These are phyloP conservation scores for Drosophila fungiperda DNA, from an alignment of 2,888 invertebrate species.

Conservation along the genomic window DNA sequence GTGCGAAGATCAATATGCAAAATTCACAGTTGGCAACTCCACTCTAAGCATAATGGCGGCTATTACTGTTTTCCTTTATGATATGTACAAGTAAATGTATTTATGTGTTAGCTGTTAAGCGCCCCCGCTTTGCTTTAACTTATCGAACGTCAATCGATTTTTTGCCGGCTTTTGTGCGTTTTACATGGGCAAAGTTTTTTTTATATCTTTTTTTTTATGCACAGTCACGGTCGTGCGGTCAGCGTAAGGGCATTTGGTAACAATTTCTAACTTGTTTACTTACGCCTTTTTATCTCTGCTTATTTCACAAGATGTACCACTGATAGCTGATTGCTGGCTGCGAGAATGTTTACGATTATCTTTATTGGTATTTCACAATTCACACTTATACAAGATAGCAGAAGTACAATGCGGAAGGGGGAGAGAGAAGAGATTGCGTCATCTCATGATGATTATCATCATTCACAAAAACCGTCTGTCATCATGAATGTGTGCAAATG, in stretches of 20 bases:
- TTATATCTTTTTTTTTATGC: constrained; percentile 19
- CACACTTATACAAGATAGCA: constrained; percentile 15
- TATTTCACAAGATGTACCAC: constrained; percentile 32
- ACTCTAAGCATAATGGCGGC: constrained; percentile 1
- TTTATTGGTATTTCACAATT: constrained; percentile 31
- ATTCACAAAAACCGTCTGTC: constrained; percentile 28
- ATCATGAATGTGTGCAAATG: constrained; percentile 16
- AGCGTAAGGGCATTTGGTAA: constrained; percentile 23
- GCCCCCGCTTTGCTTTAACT: constrained; percentile 15
- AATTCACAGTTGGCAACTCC: not conserved
- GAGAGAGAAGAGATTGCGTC: constrained; percentile 28
- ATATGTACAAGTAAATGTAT: not conserved
- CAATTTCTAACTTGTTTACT: constrained; percentile 37
- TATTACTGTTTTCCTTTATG: not conserved
- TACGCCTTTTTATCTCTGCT: not conserved
- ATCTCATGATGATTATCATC: constrained; percentile 24
- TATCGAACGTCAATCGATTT: constrained; percentile 38
- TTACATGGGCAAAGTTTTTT: not conserved
- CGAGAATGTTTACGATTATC: constrained; percentile 59
- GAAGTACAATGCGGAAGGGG: not conserved
- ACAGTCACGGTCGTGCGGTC: constrained; percentile 31
- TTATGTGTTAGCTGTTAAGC: constrained; percentile 39
- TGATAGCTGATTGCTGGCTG: not conserved
- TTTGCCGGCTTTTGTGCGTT: constrained; percentile 34
- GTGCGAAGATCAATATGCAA: constrained; percentile 1